Percentiles rank a stretch among this genome's conserved stretches.
Conservation (phyloP, 2,113 vertebrate species). For the Lophius piscatorius region DNA sequence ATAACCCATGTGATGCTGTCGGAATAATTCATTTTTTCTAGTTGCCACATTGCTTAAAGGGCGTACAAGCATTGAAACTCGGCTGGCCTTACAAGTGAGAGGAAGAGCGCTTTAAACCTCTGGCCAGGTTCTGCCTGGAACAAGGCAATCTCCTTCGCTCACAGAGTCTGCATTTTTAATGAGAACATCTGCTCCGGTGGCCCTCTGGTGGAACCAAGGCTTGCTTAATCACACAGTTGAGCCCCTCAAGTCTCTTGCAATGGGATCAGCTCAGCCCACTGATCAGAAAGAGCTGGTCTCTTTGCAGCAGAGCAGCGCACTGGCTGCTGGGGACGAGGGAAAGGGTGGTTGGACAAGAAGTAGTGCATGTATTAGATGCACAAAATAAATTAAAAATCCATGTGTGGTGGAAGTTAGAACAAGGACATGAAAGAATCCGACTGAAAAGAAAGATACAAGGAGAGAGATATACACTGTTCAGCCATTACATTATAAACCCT, state of each 20-base stretch:
- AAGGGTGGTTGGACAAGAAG: slow-evolving; percentile 12
- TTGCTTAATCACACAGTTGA: slow-evolving; percentile 79
- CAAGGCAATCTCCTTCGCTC: slow-evolving; percentile 80
- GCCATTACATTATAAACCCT: no score
- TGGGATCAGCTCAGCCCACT: slow-evolving; percentile 75
- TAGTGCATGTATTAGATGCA: slow-evolving; percentile 38
- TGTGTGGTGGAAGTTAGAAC: slow-evolving; percentile 16
- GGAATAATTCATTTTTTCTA: slow-evolving; percentile 66
- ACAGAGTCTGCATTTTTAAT: slow-evolving; percentile 89
- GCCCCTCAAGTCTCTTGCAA: slow-evolving; percentile 70
- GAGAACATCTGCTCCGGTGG: slow-evolving; percentile 84
- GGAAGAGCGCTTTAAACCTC: slow-evolving; percentile 78
- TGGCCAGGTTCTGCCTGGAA: slow-evolving; percentile 77
- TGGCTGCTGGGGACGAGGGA: slow-evolving; percentile 29
- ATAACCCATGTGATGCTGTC: slow-evolving; percentile 44
- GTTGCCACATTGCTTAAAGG: slow-evolving; percentile 64
- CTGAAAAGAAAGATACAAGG: slow-evolving; percentile 10
- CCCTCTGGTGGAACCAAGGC: slow-evolving; percentile 72
- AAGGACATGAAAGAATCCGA: slow-evolving; percentile 37
- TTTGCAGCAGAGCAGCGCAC: slow-evolving; percentile 40
- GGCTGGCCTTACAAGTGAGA: slow-evolving; percentile 64
- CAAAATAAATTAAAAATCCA: slow-evolving; percentile 5
- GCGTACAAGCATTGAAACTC: slow-evolving; percentile 63
- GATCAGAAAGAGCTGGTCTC: slow-evolving; percentile 56
- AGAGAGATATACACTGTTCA: no score